Evolutionary conservation across 2,888 invertebrate genomes (phyloP).

Genomic region (Dicranocentrus wangi): DNA sequence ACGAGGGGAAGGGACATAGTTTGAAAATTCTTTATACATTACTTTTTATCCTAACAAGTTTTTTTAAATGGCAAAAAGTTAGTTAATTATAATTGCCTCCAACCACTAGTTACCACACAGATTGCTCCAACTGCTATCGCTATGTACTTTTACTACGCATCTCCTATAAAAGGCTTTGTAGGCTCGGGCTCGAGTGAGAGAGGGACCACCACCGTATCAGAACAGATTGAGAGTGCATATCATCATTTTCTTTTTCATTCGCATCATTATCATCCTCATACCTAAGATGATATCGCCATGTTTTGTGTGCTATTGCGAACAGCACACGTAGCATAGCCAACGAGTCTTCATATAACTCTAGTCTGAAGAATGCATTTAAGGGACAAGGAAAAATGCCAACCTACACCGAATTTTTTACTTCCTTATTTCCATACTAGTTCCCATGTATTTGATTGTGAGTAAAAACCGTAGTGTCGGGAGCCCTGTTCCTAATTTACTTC

Average conservation of each 20-base stretch:
- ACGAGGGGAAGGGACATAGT: constrained; percentile 62
- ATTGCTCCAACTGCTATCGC: constrained; percentile 10
- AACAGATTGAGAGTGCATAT: constrained; percentile 25
- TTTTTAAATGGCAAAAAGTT: constrained; percentile 70
- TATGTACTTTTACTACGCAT: neutral
- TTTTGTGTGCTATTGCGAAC: constrained; percentile 4
- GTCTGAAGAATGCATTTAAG: constrained; percentile 12
- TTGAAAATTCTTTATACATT: constrained; percentile 69
- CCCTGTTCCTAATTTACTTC: too few species aligned
- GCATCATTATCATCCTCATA: constrained; percentile 6
- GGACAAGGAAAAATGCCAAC: constrained; percentile 15
- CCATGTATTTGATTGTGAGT: too few species aligned
- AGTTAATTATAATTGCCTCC: constrained; percentile 70
- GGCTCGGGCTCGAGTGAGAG: neutral
- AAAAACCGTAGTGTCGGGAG: too few species aligned
- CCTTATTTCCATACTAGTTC: too few species aligned
- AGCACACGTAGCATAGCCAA: neutral
- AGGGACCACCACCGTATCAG: constrained; percentile 8
- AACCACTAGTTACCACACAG: constrained; percentile 52
- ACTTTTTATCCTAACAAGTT: constrained; percentile 71
- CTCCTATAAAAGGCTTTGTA: constrained; percentile 8
- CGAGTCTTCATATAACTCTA: neutral
- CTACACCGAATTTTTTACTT: too few species aligned
- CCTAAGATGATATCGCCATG: neutral
- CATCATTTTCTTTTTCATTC: neutral